These are phyloP conservation scores for Palythoa grandiflora DNA, from an alignment of 92 coral and sea anemone genomes.

Conservation along the genomic window DNA sequence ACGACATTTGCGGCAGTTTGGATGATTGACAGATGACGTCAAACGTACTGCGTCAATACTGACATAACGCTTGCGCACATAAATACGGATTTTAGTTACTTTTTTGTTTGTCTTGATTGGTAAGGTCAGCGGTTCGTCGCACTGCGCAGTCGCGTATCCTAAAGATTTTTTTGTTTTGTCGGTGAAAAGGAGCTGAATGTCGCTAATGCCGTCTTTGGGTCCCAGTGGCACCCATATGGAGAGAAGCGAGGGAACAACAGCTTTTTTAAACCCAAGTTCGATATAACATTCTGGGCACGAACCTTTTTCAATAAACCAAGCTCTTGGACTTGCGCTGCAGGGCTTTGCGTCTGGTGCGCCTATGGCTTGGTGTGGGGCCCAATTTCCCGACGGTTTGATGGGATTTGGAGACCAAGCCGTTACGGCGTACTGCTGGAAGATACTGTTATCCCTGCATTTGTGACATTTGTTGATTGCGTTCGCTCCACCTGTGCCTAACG, in stretches of 20 bases:
- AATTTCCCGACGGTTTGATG: constrained; percentile 71
- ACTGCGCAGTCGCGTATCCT: constrained; percentile 96
- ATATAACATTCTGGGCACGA: constrained; percentile 75
- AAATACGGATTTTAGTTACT: constrained; percentile 78
- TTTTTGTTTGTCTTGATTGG: constrained; percentile 75
- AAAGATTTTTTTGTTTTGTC: constrained; percentile 75
- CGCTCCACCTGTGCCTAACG: constrained; percentile 89
- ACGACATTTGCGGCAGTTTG: constrained; percentile 89
- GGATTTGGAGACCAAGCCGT: constrained; percentile 84
- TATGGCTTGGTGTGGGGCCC: constrained; percentile 95
- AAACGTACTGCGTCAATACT: constrained; percentile 93
- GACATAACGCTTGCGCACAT: constrained; percentile 62
- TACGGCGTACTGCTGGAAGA: constrained; percentile 92
- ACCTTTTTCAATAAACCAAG: constrained; percentile 70
- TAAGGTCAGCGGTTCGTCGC: constrained; percentile 91
- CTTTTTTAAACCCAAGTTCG: constrained; percentile 91
- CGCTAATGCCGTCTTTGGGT: constrained; percentile 68
- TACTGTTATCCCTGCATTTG: constrained; percentile 79
- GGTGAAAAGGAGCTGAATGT: constrained; percentile 76
- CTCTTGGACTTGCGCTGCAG: constrained; percentile 62
- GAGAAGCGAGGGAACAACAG: constrained; percentile 83
- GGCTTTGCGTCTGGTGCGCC: constrained; percentile 92
- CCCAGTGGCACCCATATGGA: constrained; percentile 85
- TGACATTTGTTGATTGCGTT: constrained; percentile 91
- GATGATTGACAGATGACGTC: constrained; percentile 89